phyloP scores from a whole-genome alignment of 2,888 invertebrate genomes.

The Drosophila formosana region DNA sequence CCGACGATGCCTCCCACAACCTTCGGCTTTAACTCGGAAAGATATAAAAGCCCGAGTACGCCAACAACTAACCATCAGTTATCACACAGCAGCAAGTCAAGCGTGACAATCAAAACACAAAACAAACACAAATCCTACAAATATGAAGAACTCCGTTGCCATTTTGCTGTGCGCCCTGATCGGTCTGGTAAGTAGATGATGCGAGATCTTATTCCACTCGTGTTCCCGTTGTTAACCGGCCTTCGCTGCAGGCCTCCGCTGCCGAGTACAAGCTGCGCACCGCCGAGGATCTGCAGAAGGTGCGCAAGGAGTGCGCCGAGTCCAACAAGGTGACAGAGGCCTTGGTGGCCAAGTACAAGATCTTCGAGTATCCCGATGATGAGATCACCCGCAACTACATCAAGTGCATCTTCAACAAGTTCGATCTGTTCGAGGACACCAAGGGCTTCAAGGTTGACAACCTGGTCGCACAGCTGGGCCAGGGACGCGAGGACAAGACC shows the following conservation, averaged over 20 bases:
- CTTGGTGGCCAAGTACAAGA: constrained; percentile 84
- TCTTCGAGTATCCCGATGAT: constrained; percentile 84
- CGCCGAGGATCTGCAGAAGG: constrained; percentile 82
- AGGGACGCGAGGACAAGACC: constrained; percentile 82
- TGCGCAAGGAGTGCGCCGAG: constrained; percentile 83
- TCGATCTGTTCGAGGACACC: constrained; percentile 83
- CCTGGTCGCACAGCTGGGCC: constrained; percentile 83
- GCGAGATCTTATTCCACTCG: not conserved
- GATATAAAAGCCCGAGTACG: constrained; percentile 61
- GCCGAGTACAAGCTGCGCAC: constrained; percentile 83
- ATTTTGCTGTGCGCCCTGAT: constrained; percentile 81
- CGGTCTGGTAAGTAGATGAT: constrained; percentile 78
- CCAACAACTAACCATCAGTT: constrained; percentile 56
- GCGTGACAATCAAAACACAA: constrained; percentile 20
- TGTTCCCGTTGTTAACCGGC: not conserved
- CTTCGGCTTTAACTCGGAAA: constrained; percentile 21
- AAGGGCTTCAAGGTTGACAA: constrained; percentile 84
- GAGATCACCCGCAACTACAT: constrained; percentile 84
- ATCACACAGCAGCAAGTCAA: constrained; percentile 46
- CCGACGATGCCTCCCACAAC: constrained; percentile 25
- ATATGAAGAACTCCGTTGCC: constrained; percentile 82
- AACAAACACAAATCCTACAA: constrained; percentile 42
- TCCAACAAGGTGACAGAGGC: constrained; percentile 82
- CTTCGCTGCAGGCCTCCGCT: constrained; percentile 72
- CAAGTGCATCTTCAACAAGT: constrained; percentile 84